phyloP scores from a whole-genome alignment of 2,797 vertebrate species.

The Cossypha dichroa region DNA sequence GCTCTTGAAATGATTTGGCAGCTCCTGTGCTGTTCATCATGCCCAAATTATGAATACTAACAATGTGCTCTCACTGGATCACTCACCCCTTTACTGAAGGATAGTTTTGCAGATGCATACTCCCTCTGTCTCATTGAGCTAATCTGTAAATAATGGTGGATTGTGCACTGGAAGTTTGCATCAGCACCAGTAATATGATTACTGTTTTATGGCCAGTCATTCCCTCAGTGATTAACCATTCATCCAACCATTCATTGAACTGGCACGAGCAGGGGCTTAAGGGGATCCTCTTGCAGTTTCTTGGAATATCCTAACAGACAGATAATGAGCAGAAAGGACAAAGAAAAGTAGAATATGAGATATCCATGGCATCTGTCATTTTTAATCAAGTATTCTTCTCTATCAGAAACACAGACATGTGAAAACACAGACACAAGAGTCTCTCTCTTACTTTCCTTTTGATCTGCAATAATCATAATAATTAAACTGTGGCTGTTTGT shows the following conservation, averaged over 20 bases:
- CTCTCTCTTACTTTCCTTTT: neutral
- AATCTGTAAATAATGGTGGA: neutral
- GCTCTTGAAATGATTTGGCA: neutral
- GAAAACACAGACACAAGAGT: neutral
- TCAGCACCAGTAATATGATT: neutral
- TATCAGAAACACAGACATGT: accelerated
- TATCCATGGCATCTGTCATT: neutral
- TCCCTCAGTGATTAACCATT: neutral
- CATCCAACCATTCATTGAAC: neutral
- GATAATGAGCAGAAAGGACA: neutral
- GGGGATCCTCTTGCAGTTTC: neutral
- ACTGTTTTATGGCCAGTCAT: neutral
- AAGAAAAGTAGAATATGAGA: neutral
- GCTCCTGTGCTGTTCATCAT: neutral
- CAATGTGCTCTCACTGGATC: neutral
- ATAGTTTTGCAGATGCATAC: neutral
- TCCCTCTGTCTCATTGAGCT: neutral
- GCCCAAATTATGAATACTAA: neutral
- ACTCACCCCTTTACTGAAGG: neutral
- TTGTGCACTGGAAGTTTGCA: neutral
- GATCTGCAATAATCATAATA: neutral
- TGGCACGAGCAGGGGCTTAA: neutral
- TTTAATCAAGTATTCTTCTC: neutral
- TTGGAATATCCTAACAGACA: neutral
- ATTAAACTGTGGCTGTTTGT: neutral